Evolutionary conservation across 1,140 invertebrate species (phyloP).

Genomic region (Sycobia sp.): DNA sequence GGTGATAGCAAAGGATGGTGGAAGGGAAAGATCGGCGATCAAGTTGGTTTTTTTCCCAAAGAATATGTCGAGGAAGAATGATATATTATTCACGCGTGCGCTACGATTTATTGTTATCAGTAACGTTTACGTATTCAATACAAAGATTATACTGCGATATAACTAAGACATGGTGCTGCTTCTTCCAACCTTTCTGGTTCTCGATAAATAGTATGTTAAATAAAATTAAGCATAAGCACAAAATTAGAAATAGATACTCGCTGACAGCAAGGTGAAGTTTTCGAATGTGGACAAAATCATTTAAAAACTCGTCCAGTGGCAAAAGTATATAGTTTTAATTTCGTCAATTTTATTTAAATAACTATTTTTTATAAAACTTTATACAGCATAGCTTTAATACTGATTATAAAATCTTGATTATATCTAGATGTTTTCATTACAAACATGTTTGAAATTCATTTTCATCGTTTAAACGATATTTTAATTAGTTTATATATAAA

Average conservation of each 20-base stretch:
- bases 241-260: conserved; percentile 10
- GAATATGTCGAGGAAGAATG: conserved; percentile 66
- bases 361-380: too few relatives aligned
- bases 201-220: conserved; percentile 6
- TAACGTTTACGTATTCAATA: conserved; percentile 16
- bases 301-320: not conserved
- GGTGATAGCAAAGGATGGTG: conserved; percentile 82
- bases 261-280: conserved; percentile 16
- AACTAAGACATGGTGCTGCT: not conserved
- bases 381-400: too few relatives aligned
- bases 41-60: conserved; percentile 71
- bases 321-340: too few relatives aligned
- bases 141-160: not conserved
- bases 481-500: too few relatives aligned
- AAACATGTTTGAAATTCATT: too few relatives aligned
- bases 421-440: too few relatives aligned
- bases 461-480: too few relatives aligned
- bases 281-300: not conserved
- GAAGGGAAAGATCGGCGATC: conserved; percentile 74
- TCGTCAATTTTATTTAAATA: too few relatives aligned
- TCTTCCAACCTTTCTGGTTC: conserved; percentile 2
- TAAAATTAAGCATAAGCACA: conserved; percentile 8
- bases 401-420: too few relatives aligned
- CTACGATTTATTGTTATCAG: conserved; percentile 23
- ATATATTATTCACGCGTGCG: not conserved